Conservation (phyloP, 1,140 invertebrate species). For the Halictus rubicundus region DNA sequence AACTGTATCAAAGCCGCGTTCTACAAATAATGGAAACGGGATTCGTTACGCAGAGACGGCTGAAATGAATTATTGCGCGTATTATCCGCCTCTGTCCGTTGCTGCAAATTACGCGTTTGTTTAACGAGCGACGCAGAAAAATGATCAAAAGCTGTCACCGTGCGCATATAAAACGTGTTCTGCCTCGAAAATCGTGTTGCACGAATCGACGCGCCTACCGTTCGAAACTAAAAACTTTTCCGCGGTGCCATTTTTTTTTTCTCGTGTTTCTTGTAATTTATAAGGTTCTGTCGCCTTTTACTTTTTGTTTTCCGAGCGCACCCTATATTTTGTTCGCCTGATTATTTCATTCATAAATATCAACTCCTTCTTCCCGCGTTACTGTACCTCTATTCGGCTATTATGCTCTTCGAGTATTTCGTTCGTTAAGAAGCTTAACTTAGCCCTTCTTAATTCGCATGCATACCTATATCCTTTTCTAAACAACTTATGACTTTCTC, state of each 20-base stretch:
- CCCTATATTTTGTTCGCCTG: no score
- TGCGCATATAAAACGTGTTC: slow-evolving; percentile 1
- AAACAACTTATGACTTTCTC: no score
- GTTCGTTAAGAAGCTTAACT: no score
- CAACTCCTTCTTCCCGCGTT: no score
- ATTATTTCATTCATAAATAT: no score
- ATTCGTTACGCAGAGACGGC: slow-evolving; percentile 4
- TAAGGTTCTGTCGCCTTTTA: neutral
- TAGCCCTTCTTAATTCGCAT: no score
- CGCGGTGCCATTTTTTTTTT: neutral
- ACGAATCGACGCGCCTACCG: neutral
- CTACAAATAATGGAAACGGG: slow-evolving; percentile 25
- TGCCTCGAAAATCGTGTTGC: slow-evolving; percentile 4
- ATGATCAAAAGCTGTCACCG: slow-evolving; percentile 31
- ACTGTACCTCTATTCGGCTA: no score
- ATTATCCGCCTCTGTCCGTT: slow-evolving; percentile 7
- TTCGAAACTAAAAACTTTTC: slow-evolving; percentile 4
- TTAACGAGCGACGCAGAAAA: slow-evolving; percentile 31
- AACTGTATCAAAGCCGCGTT: slow-evolving; percentile 1
- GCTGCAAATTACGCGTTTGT: neutral
- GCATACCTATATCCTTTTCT: no score
- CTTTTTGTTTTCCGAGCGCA: no score
- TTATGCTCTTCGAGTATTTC: no score
- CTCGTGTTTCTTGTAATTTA: slow-evolving; percentile 10
- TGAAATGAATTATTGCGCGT: slow-evolving; percentile 29